phyloP scores from a whole-genome alignment of 2,113 vertebrate genomes.

The Tonatia bakeri region DNA sequence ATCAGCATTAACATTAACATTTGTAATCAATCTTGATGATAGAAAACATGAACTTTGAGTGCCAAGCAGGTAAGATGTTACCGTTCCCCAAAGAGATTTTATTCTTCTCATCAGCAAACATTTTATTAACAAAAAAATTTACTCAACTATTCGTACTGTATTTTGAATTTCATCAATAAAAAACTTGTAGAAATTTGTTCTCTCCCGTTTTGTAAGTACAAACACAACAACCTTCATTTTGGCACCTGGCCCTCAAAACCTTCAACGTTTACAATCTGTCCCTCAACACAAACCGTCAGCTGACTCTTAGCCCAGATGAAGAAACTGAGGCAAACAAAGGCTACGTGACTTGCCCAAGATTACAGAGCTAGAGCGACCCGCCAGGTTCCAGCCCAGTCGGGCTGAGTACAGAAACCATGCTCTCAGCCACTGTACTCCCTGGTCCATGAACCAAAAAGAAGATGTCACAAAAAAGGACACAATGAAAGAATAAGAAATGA shows the following conservation, averaged over 20 bases:
- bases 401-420: not conserved
- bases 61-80: not conserved
- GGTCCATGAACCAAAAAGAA: not conserved
- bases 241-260: not conserved
- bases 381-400: not conserved
- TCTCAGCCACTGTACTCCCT: not conserved
- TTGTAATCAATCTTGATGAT: not conserved
- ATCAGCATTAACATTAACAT: not conserved
- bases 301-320: not conserved
- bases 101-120: not conserved
- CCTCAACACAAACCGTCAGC: not conserved
- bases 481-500: not conserved
- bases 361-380: not conserved
- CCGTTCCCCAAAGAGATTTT: not conserved
- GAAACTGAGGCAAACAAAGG: not conserved
- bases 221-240: not conserved
- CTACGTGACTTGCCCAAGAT: not conserved
- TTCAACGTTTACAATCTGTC: not conserved
- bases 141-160: not conserved
- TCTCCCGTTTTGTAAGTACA: not conserved
- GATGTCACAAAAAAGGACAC: not conserved
- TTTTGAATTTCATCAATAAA: not conserved
- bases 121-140: not conserved
- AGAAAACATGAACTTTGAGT: not conserved
- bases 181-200: not conserved